phyloP scores from a whole-genome alignment of 1,140 invertebrate species.

The Drosophila arizonae region DNA sequence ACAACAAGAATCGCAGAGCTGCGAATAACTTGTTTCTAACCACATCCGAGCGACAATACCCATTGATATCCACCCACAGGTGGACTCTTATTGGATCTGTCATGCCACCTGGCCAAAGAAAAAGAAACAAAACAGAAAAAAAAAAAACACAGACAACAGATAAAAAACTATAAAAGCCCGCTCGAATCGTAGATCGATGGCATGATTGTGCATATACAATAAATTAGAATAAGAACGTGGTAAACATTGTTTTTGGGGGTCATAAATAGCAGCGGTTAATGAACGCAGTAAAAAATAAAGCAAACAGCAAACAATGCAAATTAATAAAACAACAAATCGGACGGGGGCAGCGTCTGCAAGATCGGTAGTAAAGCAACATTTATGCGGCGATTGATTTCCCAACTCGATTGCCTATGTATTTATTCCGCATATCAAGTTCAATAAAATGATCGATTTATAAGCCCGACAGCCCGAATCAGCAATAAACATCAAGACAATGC shows the following conservation, averaged over 20 bases:
- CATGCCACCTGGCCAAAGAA: conserved; percentile 52
- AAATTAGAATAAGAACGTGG: conserved; percentile 74
- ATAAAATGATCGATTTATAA: conserved; percentile 45
- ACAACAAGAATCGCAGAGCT: conserved; percentile 52
- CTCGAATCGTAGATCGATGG: conserved; percentile 62
- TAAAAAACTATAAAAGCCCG: conserved; percentile 28
- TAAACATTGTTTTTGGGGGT: conserved; percentile 58
- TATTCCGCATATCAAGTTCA: conserved; percentile 41
- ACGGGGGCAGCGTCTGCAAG: conserved; percentile 40
- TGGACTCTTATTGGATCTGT: conserved; percentile 66
- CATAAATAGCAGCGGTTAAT: conserved; percentile 64
- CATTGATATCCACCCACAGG: conserved; percentile 61
- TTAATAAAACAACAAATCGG: conserved; percentile 32
- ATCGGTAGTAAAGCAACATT: conserved; percentile 35
- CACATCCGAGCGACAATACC: conserved; percentile 53
- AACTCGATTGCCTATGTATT: conserved; percentile 31
- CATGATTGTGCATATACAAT: conserved; percentile 38
- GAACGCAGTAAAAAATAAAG: conserved; percentile 47
- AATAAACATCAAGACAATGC: conserved; percentile 40
- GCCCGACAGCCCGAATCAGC: conserved; percentile 27
- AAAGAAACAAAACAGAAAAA: conserved; percentile 3
- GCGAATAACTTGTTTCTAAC: conserved; percentile 58
- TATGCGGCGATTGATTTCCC: conserved; percentile 59
- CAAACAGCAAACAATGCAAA: conserved; percentile 56
- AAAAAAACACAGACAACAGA: no score